phyloP scores from a whole-genome alignment of 2,797 vertebrate genomes.

The Anabas testudineus region DNA sequence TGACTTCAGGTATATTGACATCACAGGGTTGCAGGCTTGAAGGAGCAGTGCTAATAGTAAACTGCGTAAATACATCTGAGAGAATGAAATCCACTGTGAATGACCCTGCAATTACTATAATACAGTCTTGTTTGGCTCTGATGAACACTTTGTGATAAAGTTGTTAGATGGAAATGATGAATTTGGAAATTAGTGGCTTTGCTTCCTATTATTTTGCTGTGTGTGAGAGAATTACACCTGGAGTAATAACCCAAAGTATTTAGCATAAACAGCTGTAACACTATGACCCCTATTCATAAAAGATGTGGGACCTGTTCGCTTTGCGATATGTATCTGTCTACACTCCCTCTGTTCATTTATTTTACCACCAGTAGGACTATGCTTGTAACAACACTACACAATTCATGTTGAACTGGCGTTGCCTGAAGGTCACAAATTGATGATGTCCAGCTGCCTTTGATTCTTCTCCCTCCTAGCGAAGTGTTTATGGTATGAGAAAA shows the following conservation, averaged over 20 bases:
- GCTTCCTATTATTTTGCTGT: constrained; percentile 73
- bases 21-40: constrained; percentile 50
- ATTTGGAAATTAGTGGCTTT: constrained; percentile 78
- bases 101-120: constrained; percentile 53
- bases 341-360: constrained; percentile 37
- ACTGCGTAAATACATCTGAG: constrained; percentile 46
- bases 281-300: constrained; percentile 84
- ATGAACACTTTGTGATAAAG: constrained; percentile 62
- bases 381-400: constrained; percentile 52
- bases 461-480: constrained; percentile 61
- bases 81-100: constrained; percentile 46
- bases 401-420: constrained; percentile 60
- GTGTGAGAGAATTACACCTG: constrained; percentile 73
- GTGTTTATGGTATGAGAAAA: constrained; percentile 71
- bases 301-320: constrained; percentile 72
- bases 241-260: constrained; percentile 83
- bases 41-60: constrained; percentile 32
- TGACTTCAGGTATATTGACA: constrained; percentile 54
- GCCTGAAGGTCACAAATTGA: constrained; percentile 76
- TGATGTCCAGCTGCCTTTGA: constrained; percentile 80
- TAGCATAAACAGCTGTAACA: constrained; percentile 84
- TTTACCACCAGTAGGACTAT: constrained; percentile 35
- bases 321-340: constrained; percentile 59
- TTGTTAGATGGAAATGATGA: constrained; percentile 74
- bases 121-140: constrained; percentile 57